These are phyloP conservation scores for Brachystomella parvula DNA, from an alignment of 1,140 invertebrate genomes.

Conservation along the genomic window DNA sequence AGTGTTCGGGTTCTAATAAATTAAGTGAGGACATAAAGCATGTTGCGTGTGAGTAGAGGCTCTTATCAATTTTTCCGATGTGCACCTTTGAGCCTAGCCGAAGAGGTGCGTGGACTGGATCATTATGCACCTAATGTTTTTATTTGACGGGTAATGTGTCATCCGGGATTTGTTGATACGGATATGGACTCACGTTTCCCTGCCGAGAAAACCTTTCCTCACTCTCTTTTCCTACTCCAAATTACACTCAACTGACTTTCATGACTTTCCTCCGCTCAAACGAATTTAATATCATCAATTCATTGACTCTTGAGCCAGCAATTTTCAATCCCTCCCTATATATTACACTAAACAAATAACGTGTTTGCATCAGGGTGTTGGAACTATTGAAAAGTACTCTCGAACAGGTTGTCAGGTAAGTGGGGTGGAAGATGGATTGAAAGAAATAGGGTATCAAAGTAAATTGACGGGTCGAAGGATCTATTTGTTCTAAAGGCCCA, in stretches of 20 bases:
- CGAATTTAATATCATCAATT: neutral
- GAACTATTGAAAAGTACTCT: too few relatives aligned
- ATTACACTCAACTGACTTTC: neutral
- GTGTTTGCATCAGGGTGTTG: too few relatives aligned
- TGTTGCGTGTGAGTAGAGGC: neutral
- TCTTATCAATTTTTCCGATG: neutral
- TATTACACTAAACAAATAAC: too few relatives aligned
- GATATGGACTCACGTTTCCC: neutral
- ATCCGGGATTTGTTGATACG: neutral
- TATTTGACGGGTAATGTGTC: neutral
- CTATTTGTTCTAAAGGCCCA: too few relatives aligned
- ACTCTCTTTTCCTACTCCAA: neutral
- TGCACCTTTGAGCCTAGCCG: neutral
- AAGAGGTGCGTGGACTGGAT: neutral
- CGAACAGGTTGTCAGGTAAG: too few relatives aligned
- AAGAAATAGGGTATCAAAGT: too few relatives aligned
- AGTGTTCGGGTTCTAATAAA: neutral
- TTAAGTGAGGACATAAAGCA: neutral
- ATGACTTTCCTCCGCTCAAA: neutral
- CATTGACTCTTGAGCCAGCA: too few relatives aligned
- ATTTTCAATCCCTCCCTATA: too few relatives aligned
- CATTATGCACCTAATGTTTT: neutral
- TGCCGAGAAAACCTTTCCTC: neutral
- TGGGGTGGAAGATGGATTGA: too few relatives aligned
- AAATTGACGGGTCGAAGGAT: too few relatives aligned